A percentile compares a stretch with the other conserved stretches of the same genome.
Conservation (phyloP, 2,888 invertebrate species). For the Caenorhabditis japonica region DNA sequence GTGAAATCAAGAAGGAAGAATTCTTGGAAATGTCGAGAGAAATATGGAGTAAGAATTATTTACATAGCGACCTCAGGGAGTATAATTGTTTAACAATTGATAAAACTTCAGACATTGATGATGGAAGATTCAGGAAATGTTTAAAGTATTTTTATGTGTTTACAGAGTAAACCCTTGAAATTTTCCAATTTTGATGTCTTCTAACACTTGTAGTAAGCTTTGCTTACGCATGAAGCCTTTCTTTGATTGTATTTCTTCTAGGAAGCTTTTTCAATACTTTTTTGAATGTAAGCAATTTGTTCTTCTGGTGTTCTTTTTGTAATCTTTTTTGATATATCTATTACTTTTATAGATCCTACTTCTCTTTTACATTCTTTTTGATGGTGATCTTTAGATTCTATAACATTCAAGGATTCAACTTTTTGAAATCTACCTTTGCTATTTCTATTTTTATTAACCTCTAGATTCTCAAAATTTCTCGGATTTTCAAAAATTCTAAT, state of each 20-base stretch:
- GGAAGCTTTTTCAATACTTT: too few species aligned
- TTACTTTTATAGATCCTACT: too few species aligned
- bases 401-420: too few species aligned
- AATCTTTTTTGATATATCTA: too few species aligned
- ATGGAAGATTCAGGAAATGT: slow-evolving; percentile 50
- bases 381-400: too few species aligned
- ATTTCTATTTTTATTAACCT: slow-evolving; percentile 16
- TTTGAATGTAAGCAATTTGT: too few species aligned
- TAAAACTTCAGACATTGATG: slow-evolving; percentile 37
- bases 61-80: too few species aligned
- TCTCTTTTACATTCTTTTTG: slow-evolving; percentile 24
- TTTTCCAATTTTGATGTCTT: too few species aligned
- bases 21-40: slow-evolving; percentile 45
- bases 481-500: too few species aligned
- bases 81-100: slow-evolving; percentile 59
- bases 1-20: slow-evolving; percentile 51
- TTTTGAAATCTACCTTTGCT: slow-evolving; percentile 19
- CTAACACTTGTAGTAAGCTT: slow-evolving; percentile 2
- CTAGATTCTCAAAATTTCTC: too few species aligned
- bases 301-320: too few species aligned
- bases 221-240: slow-evolving; percentile 28
- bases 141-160: slow-evolving; percentile 46
- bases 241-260: too few species aligned
- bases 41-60: slow-evolving; percentile 44
- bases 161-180: background rate